These are phyloP conservation scores for Pipra filicauda DNA, from an alignment of 2,113 vertebrate species.

Conservation along the genomic window DNA sequence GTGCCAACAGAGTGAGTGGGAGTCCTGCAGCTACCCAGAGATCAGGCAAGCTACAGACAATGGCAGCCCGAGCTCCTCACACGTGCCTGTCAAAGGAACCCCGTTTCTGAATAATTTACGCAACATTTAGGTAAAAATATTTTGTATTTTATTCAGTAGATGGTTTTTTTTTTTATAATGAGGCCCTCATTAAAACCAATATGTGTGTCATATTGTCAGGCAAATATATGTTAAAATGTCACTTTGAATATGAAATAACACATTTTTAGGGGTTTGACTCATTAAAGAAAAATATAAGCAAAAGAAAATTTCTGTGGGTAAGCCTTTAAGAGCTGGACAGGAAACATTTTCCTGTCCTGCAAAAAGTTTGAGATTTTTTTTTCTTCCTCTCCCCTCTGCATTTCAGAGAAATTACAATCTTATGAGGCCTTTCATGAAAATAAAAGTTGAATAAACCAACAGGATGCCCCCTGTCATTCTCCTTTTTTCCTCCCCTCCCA, in stretches of 20 bases:
- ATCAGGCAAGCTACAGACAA: background rate
- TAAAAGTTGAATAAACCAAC: background rate
- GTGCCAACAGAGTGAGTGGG: background rate
- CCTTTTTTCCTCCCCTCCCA: background rate
- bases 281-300: slow-evolving; percentile 53
- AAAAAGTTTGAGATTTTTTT: background rate
- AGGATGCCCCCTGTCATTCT: background rate
- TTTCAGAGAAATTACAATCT: background rate
- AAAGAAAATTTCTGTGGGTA: background rate
- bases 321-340: background rate
- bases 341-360: background rate
- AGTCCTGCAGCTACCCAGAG: background rate
- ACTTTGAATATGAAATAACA: slow-evolving; percentile 63
- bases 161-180: slow-evolving; percentile 45
- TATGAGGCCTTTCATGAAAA: background rate
- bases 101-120: slow-evolving; percentile 46
- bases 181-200: slow-evolving; percentile 66
- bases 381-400: fast-evolving
- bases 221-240: slow-evolving; percentile 73
- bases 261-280: slow-evolving; percentile 59
- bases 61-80: background rate
- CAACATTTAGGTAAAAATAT: slow-evolving; percentile 69
- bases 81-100: slow-evolving; percentile 9
- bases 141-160: slow-evolving; percentile 66
- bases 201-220: slow-evolving; percentile 67